Evolutionary conservation across 1,140 invertebrate species (phyloP).

Genomic region (Zaprionus vittiger): DNA sequence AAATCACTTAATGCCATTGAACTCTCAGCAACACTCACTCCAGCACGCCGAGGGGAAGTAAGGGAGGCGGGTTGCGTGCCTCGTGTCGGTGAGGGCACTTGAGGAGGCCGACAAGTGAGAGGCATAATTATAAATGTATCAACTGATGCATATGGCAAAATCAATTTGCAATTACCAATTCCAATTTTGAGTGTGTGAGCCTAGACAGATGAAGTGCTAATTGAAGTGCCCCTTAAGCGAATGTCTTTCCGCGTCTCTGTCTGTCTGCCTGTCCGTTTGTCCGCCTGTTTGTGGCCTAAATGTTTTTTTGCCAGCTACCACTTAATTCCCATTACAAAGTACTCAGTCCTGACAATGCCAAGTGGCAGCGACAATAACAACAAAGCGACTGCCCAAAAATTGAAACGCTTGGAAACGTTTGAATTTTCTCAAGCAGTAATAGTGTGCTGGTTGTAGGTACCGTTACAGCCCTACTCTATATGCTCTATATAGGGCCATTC

Average conservation of each 20-base stretch:
- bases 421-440: neutral
- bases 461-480: neutral
- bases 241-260: slow-evolving; percentile 14
- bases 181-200: slow-evolving; percentile 11
- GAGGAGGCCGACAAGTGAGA: slow-evolving; percentile 57
- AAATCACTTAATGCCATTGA: slow-evolving; percentile 62
- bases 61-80: neutral
- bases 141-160: slow-evolving; percentile 75
- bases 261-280: slow-evolving; percentile 2
- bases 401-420: slow-evolving; percentile 1
- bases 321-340: slow-evolving; percentile 73
- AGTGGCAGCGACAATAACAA: slow-evolving; percentile 50
- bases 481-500: neutral
- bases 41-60: neutral
- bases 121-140: slow-evolving; percentile 78
- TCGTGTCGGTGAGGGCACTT: slow-evolving; percentile 41
- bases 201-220: slow-evolving; percentile 69
- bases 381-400: neutral
- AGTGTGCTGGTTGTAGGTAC: neutral
- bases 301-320: slow-evolving; percentile 57
- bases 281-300: slow-evolving; percentile 17
- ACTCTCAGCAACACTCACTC: slow-evolving; percentile 6
- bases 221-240: slow-evolving; percentile 61
- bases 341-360: slow-evolving; percentile 62
- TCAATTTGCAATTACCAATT: slow-evolving; percentile 73